These are phyloP conservation scores for Dicyrtoma fusca DNA, from an alignment of 2,888 invertebrate species.

Conservation along the genomic window DNA sequence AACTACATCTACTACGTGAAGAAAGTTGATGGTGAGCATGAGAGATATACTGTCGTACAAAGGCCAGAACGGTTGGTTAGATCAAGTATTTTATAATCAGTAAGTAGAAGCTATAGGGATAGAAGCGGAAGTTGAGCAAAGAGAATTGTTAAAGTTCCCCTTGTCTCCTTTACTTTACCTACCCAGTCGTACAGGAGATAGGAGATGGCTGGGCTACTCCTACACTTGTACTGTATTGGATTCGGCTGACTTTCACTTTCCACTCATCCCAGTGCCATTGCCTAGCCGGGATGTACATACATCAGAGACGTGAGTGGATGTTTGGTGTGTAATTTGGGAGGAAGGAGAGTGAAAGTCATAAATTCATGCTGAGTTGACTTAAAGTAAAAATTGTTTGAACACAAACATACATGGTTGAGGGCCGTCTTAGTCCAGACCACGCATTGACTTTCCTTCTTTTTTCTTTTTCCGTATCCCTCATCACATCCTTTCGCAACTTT, in stretches of 20 bases:
- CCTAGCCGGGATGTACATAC: background rate
- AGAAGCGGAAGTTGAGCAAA: slow-evolving; percentile 11
- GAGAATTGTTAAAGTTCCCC: slow-evolving; percentile 19
- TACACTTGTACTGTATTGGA: background rate
- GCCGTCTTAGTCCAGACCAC: too few relatives aligned
- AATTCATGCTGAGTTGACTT: slow-evolving; percentile 16
- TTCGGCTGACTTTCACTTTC: background rate
- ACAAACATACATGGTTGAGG: too few relatives aligned
- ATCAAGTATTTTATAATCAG: background rate
- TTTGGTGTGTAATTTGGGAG: background rate
- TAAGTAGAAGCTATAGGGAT: background rate
- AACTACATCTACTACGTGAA: too few relatives aligned
- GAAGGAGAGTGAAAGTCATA: background rate
- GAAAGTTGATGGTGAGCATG: too few relatives aligned
- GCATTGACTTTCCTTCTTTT: too few relatives aligned
- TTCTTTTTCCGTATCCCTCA: too few relatives aligned
- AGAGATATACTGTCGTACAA: too few relatives aligned
- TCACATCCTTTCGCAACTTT: too few relatives aligned
- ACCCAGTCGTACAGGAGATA: too few relatives aligned
- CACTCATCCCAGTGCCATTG: background rate
- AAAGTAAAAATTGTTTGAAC: slow-evolving; percentile 1
- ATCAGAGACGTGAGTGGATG: background rate
- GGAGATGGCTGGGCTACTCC: background rate
- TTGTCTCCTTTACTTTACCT: background rate
- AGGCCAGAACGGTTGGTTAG: too few relatives aligned